phyloP scores from a whole-genome alignment of 2,113 vertebrate genomes.

The Sebastes schlegelii region DNA sequence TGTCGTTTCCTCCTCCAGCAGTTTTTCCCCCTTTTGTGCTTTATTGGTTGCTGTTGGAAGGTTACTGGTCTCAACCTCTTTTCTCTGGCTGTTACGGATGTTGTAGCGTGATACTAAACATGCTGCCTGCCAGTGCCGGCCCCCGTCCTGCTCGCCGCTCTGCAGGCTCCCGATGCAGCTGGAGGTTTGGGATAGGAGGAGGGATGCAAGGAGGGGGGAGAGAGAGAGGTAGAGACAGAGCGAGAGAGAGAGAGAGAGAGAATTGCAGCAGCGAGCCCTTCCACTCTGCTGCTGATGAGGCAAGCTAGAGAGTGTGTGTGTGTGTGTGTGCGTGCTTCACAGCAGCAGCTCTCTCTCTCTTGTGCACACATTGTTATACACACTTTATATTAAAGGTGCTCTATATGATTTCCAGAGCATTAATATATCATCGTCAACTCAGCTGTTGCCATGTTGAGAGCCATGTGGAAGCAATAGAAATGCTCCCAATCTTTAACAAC shows the following conservation, averaged over 20 bases:
- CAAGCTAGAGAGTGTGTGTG: constrained; percentile 29
- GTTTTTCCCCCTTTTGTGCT: background rate
- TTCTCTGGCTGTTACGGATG: constrained; percentile 13
- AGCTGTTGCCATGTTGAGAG: no score
- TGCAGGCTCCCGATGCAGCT: constrained; percentile 69
- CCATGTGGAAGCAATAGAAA: no score
- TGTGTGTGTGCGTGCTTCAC: constrained; percentile 13
- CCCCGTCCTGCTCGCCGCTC: constrained; percentile 36
- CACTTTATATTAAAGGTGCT: no score
- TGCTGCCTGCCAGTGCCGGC: constrained; percentile 17
- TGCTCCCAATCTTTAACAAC: no score
- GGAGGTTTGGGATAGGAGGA: constrained; percentile 38
- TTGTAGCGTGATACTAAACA: constrained; percentile 41
- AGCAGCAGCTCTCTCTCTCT: no score
- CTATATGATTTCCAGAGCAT: no score
- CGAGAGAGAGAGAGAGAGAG: constrained; percentile 10
- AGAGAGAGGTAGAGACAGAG: background rate
- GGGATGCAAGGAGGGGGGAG: background rate
- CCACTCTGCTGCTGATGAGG: constrained; percentile 76
- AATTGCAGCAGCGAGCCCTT: constrained; percentile 76
- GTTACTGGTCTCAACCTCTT: constrained; percentile 5
- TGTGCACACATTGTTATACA: no score
- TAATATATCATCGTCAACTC: no score
- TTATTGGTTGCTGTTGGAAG: constrained; percentile 10
- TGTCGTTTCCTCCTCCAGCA: constrained; percentile 9